A percentile compares a stretch with the other conserved stretches of the same genome.
Conservation (phyloP, 2,113 vertebrate genomes). For the Trachemys scripta region DNA sequence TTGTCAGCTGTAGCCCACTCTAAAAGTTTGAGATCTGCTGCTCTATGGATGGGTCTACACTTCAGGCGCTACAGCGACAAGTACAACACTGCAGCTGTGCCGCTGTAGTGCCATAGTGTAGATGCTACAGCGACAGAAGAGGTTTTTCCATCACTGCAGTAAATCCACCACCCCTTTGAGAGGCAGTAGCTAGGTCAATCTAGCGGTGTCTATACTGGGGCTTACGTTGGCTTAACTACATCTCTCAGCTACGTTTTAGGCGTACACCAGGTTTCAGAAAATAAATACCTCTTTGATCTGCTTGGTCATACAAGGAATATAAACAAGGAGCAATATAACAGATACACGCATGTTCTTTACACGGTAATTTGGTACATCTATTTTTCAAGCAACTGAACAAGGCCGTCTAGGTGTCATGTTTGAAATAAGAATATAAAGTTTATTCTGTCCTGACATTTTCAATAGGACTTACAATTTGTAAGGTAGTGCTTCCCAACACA, state of each 20-base stretch:
- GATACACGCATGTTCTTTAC: not conserved
- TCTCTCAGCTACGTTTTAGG: not conserved
- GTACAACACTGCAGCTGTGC: not conserved
- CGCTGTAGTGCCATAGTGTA: not conserved
- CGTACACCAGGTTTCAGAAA: not conserved
- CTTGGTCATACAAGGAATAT: not conserved
- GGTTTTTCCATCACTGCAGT: not conserved
- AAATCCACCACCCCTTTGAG: not conserved
- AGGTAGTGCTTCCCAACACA: conserved; percentile 60
- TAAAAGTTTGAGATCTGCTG: not conserved
- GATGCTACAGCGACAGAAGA: not conserved
- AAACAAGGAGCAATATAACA: conserved; percentile 31
- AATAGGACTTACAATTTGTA: not conserved
- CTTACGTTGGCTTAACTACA: not conserved
- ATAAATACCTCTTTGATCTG: not conserved
- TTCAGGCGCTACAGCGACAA: not conserved
- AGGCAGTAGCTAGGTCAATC: not conserved
- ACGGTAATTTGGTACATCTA: not conserved
- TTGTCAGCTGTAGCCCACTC: conserved; percentile 2
- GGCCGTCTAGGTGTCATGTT: not conserved
- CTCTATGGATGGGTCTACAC: not conserved
- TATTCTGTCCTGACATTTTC: conserved; percentile 1
- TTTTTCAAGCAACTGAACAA: conserved; percentile 51
- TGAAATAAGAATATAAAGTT: not conserved
- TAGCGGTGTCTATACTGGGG: not conserved